Evolutionary conservation across 2,113 vertebrate genomes (phyloP).

Genomic region (Eolophus roseicapilla): DNA sequence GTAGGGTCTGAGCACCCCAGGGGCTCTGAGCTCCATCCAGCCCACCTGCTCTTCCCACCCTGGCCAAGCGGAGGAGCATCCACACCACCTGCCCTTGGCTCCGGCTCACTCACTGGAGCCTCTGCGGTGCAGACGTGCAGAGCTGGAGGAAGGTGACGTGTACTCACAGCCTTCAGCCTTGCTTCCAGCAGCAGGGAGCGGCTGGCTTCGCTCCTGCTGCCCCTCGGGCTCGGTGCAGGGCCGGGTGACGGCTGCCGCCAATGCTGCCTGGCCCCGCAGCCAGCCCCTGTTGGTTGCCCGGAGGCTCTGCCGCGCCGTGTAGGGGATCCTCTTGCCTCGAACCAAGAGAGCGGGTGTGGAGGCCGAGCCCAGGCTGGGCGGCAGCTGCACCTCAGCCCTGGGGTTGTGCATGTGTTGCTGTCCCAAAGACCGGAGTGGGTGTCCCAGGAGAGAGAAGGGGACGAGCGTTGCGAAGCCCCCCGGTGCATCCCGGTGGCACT

Average conservation of each 20-base stretch:
- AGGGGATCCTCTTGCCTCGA: neutral
- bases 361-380: neutral
- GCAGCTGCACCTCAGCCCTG: neutral
- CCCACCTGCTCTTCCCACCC: neutral
- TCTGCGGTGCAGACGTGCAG: accelerated
- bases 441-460: slow-evolving; percentile 41
- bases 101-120: neutral
- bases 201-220: neutral
- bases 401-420: neutral
- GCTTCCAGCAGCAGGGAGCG: neutral
- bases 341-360: neutral
- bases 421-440: neutral
- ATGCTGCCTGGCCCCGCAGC: neutral
- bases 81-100: neutral
- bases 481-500: neutral
- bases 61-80: neutral
- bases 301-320: neutral
- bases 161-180: slow-evolving; percentile 60
- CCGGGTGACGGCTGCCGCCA: neutral
- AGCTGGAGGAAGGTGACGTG: neutral
- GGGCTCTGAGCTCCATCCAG: neutral
- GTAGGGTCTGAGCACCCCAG: neutral
- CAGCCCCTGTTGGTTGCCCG: neutral
- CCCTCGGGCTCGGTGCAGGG: neutral
- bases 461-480: neutral